Evolutionary conservation across 2,797 vertebrate genomes (phyloP).

Genomic region (Psittacula echo): DNA sequence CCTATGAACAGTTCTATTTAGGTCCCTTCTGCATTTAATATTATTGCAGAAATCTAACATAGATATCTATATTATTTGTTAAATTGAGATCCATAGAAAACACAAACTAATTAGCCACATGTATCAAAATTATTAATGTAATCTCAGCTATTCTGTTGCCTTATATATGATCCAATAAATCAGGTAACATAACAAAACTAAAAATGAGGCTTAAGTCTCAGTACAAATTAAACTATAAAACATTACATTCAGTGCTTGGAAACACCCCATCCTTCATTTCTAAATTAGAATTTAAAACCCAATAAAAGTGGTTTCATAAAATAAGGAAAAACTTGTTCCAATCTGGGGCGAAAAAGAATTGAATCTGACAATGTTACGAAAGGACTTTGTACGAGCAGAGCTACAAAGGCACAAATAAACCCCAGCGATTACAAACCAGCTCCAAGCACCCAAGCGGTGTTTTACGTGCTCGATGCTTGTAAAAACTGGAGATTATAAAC

Average conservation of each 20-base stretch:
- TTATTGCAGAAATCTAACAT: conserved; percentile 19
- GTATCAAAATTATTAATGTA: conserved; percentile 74
- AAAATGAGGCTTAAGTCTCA: conserved; percentile 44
- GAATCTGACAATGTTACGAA: conserved; percentile 42
- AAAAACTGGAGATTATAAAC: conserved; percentile 25
- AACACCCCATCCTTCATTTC: conserved; percentile 39
- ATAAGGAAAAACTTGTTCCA: conserved; percentile 4
- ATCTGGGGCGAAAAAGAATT: conserved; percentile 30
- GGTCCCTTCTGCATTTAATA: conserved; percentile 14
- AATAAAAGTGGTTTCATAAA: conserved; percentile 44
- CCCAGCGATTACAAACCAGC: neutral
- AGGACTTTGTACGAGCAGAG: neutral
- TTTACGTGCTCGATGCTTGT: neutral
- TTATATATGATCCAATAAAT: conserved; percentile 73
- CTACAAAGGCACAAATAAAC: conserved; percentile 25
- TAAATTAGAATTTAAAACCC: conserved; percentile 44
- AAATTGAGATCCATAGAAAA: conserved; percentile 46
- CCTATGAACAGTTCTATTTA: neutral
- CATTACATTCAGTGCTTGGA: conserved; percentile 8
- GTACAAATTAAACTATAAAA: conserved; percentile 76
- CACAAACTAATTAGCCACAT: conserved; percentile 72
- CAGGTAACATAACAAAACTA: conserved; percentile 45
- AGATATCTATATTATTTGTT: neutral
- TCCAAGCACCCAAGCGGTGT: neutral
- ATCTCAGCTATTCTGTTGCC: conserved; percentile 59